Evolutionary conservation across 1,140 invertebrate genomes (phyloP), one percentile per base, ranked within the genome.

Genomic region (Rhagoletis pomonella): DNA sequence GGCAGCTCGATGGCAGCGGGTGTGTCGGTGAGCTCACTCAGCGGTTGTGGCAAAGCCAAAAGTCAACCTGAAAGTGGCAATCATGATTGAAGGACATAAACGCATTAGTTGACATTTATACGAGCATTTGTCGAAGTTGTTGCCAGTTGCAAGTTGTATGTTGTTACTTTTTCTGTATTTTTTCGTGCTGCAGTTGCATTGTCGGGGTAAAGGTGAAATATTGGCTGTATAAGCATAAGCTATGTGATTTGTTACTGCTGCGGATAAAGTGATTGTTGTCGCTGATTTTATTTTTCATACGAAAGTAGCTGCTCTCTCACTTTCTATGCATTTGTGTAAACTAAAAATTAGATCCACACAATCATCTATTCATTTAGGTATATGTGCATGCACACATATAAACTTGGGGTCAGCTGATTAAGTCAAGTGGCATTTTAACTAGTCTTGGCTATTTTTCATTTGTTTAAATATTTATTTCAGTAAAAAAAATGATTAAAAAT

Each of bases 41-140:
- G 64, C 29, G 44, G 44, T 12, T 9, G 47, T 14, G 10, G 19
- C 9, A 69, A 55, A 77, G 9, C 17, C 0, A 77, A 77, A 55
- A 55, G 17, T 67, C 12, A 77, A 77, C 47, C 69, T 81, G 47
- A 81, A 58, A 29, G 9, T 58, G 19, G 0, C 19, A 29, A 10
- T 29, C 4, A 55, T 55, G n/a, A 58, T 81, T 55, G 44, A 39
- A 39, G 4, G 47, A 81, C 73, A 81, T 9, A 81, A 58, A 58
- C 5, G 50, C 47, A 81, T 81, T 55, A 81, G 19, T 2, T 81
- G 73, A 81, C 50, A 58, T 12, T 81, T 17, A 55, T 81, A 58
- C 10, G 0, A 1, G 73, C 7, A 29, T 58, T 58, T 58, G 73
- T 19, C 44, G 12, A 12, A n/a, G 17, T 47, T 47, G 69, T 50